phyloP scores from a whole-genome alignment of 2,113 vertebrate species.

The Tapirus terrestris region DNA sequence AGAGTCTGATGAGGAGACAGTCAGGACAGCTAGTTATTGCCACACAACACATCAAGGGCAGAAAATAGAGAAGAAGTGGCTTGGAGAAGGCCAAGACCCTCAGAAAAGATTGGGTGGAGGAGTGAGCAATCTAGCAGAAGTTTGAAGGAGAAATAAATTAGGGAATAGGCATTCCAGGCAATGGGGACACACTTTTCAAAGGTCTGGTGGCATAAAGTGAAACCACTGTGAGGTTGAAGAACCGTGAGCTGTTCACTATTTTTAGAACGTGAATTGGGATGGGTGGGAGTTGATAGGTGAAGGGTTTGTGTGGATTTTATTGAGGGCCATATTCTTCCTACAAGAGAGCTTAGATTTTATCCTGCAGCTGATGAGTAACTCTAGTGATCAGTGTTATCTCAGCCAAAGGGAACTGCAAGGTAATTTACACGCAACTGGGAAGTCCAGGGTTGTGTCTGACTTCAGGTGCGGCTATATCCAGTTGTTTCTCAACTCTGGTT shows the following conservation, averaged over 20 bases:
- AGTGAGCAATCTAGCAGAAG: not conserved
- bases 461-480: not conserved
- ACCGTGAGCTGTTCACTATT: not conserved
- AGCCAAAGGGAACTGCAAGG: not conserved
- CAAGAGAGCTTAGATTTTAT: constrained; percentile 27
- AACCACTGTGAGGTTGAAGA: not conserved
- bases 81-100: not conserved
- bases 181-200: not conserved
- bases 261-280: not conserved
- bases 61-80: not conserved
- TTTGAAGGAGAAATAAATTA: not conserved
- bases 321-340: not conserved
- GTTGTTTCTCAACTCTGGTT: not conserved
- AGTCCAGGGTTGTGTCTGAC: not conserved
- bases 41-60: not conserved
- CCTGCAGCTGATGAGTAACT: not conserved
- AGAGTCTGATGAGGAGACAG: not conserved
- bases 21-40: not conserved
- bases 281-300: not conserved
- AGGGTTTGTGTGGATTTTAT: not conserved
- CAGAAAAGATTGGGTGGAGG: not conserved
- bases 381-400: constrained; percentile 7
- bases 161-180: not conserved
- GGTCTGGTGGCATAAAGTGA: not conserved
- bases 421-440: not conserved